phyloP scores from a whole-genome alignment of 2,888 invertebrate genomes.

The Drosophila paramelanica region DNA sequence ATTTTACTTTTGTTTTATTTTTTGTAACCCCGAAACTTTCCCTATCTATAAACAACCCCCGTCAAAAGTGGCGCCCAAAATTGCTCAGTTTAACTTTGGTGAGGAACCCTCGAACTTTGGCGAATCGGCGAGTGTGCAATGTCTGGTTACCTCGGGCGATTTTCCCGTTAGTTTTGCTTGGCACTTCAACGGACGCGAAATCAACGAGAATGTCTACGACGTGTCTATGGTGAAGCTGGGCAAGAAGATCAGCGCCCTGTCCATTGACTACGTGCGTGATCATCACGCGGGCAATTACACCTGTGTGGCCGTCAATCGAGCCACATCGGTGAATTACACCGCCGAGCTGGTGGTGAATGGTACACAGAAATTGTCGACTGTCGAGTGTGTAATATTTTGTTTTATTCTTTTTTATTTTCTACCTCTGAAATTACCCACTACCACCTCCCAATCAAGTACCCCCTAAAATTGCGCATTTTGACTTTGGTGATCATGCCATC shows the following conservation, averaged over 20 bases:
- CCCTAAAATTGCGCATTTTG: conserved; percentile 91
- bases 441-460: conserved; percentile 86
- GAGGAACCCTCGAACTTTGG: conserved; percentile 88
- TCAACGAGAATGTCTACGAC: conserved; percentile 86
- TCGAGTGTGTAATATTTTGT: conserved; percentile 16
- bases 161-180: conserved; percentile 89
- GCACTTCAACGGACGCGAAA: conserved; percentile 86
- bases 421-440: background rate
- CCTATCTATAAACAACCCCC: background rate
- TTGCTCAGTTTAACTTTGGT: conserved; percentile 89
- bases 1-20: conserved; percentile 21
- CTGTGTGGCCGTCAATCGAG: conserved; percentile 89
- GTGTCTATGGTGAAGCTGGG: conserved; percentile 86
- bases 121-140: conserved; percentile 88
- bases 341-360: conserved; percentile 88
- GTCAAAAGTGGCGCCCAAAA: conserved; percentile 89
- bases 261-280: conserved; percentile 89
- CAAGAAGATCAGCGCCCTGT: conserved; percentile 88
- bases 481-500: conserved; percentile 89
- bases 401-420: conserved; percentile 26
- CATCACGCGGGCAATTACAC: conserved; percentile 90
- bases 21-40: conserved; percentile 7
- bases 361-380: conserved; percentile 46
- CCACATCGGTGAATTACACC: conserved; percentile 87
- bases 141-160: conserved; percentile 88